These are phyloP conservation scores for Xanthorhoe spadicearia DNA, from an alignment of 2,888 invertebrate species.

Conservation along the genomic window DNA sequence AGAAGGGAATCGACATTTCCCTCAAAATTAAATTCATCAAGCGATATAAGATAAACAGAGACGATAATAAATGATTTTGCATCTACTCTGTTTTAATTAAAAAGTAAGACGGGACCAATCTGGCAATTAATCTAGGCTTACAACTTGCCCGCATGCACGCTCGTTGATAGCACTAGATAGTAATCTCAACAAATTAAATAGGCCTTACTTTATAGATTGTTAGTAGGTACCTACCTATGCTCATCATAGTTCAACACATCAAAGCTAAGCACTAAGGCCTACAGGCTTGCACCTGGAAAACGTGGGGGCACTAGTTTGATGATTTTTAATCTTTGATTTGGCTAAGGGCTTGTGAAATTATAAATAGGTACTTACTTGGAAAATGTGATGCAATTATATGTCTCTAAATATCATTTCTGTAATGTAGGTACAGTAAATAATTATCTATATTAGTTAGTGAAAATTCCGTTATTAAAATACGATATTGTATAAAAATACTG, in stretches of 20 bases:
- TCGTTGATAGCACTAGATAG: slow-evolving; percentile 16
- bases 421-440: too few relatives aligned
- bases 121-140: slow-evolving; percentile 28
- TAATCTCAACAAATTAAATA: slow-evolving; percentile 19
- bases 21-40: slow-evolving; percentile 9
- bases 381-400: too few relatives aligned
- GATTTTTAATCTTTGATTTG: too few relatives aligned
- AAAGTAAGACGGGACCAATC: slow-evolving; percentile 21
- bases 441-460: too few relatives aligned
- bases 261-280: background rate
- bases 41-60: slow-evolving; percentile 6
- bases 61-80: slow-evolving; percentile 7
- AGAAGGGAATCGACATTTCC: background rate
- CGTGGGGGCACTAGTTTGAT: background rate
- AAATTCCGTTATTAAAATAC: too few relatives aligned
- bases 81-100: slow-evolving; percentile 23
- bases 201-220: background rate
- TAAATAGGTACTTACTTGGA: too few relatives aligned
- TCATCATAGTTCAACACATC: too few relatives aligned
- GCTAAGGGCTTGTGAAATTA: too few relatives aligned
- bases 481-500: too few relatives aligned
- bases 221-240: background rate
- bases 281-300: background rate
- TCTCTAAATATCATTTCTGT: too few relatives aligned
- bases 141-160: slow-evolving; percentile 24